Base-by-base conservation (phyloP, 2,797 vertebrate species). In the Cirrhinus mrigala region DNA sequence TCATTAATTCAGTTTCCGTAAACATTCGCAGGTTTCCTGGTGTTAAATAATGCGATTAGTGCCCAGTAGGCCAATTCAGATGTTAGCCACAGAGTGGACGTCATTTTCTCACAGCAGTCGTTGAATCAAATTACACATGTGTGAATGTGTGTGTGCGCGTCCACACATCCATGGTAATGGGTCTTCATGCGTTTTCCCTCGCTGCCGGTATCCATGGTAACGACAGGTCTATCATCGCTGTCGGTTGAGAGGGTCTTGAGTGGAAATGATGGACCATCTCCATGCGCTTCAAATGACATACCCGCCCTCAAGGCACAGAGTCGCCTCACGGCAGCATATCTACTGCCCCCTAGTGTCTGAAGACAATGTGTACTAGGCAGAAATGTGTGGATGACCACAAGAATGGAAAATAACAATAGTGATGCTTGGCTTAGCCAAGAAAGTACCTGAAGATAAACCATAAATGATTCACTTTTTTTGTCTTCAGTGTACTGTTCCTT, bases 131-230 rank as follows among this genome's bases (percentile, higher is more conserved):
- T 68, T 54, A 62, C 69, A 58, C 68, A n/a, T 71, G 56, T 79
- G 24, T 84, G 27, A 73, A 66, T 84, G 71, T 84, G 46, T 70
- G 48, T 86, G 68, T 76, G 79, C 50, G 44, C 64, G 46, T 27
- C 27, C 22, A 1, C 81, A 27, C 70, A 33, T 52, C 40, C 84
- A 91, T 90, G 87, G 87, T 90, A 91, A 93, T 94, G 92, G 92
- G 88, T 94, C 93, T 92, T 91, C 91, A 90, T 88, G 90, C 91
- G 90, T 91, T 93, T 93, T 92, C 89, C 91, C 46, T 87, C 87
- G 90, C 91, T 79, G 89, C 91, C 92, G 85, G 95, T 96, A 93
- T 92, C 95, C 94, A 95, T 94, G 93, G 95, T 93, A 95, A 96
- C 94, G 87, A 70, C 94, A 93, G 94, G 92, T 95, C 92, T 91